A percentile compares a stretch with the other conserved stretches of the same genome.
Evolutionary conservation across 2,113 vertebrate genomes (phyloP).

Genomic region (Amazona guildingii): DNA sequence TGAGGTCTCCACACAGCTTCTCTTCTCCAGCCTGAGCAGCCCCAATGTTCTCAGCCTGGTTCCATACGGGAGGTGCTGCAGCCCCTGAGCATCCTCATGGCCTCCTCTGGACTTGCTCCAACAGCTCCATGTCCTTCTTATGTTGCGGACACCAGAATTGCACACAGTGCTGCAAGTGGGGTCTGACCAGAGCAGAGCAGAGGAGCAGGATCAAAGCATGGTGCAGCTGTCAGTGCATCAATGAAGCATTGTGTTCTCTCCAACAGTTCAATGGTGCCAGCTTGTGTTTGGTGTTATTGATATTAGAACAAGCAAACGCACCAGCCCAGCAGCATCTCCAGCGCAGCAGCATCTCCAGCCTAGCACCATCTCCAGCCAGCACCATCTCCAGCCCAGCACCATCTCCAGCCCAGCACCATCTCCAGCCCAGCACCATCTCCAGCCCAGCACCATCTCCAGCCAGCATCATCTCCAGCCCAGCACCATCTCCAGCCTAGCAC

Average conservation of each 20-base stretch:
- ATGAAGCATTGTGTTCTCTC: slow-evolving; percentile 28
- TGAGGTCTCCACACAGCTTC: no score
- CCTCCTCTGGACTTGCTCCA: not conserved
- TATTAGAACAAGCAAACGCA: not conserved
- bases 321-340: not conserved
- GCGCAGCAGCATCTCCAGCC: not conserved
- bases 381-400: not conserved
- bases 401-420: not conserved
- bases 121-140: not conserved
- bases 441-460: not conserved
- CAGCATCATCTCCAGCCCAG: not conserved
- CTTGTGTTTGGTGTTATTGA: slow-evolving; percentile 36
- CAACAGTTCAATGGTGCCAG: slow-evolving; percentile 41
- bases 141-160: not conserved
- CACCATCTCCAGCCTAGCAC: not conserved
- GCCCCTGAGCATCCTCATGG: not conserved
- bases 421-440: not conserved
- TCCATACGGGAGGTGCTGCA: not conserved
- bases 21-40: not conserved
- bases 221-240: slow-evolving; percentile 29
- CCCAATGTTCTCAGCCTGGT: not conserved
- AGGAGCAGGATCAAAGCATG: not conserved
- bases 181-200: not conserved
- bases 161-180: not conserved
- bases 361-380: not conserved